Percentiles rank a stretch among this genome's conserved stretches.
phyloP scores from a whole-genome alignment of 64 coral and sea anemone genomes.

The Montipora efflorescens region DNA sequence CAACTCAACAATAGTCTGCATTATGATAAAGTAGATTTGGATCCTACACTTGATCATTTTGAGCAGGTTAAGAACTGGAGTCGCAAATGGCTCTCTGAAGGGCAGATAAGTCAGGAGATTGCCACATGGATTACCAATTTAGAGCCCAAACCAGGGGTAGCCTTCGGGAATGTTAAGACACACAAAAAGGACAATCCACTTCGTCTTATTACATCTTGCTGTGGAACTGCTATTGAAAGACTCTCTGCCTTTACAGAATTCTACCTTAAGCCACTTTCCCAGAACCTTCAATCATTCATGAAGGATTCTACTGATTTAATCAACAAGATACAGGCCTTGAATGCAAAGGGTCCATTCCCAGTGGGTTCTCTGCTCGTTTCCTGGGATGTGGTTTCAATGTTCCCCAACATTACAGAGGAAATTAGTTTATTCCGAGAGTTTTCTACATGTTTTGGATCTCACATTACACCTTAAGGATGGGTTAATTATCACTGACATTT shows the following conservation, averaged over 20 bases:
- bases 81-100: background rate
- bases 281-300: slow-evolving; percentile 26
- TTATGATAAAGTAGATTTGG: background rate
- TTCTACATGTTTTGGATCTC: too few species aligned
- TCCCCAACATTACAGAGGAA: slow-evolving; percentile 2
- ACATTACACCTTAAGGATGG: too few species aligned
- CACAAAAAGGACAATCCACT: slow-evolving; percentile 46
- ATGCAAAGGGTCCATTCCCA: slow-evolving; percentile 7
- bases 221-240: slow-evolving; percentile 33
- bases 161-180: slow-evolving; percentile 56
- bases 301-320: slow-evolving; percentile 33
- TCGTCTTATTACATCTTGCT: slow-evolving; percentile 40
- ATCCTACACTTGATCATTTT: slow-evolving; percentile 19
- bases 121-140: slow-evolving; percentile 30
- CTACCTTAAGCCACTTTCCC: slow-evolving; percentile 2
- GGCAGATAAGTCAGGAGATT: slow-evolving; percentile 29
- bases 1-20: background rate
- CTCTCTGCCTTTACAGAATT: slow-evolving; percentile 48
- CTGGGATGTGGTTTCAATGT: slow-evolving; percentile 36
- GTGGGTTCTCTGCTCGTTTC: background rate
- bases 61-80: slow-evolving; percentile 26
- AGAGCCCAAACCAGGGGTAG: slow-evolving; percentile 15
- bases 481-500: too few species aligned
- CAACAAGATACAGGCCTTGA: background rate
- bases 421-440: too few species aligned